Conservation (phyloP, 2,888 invertebrate genomes). For the Strigamia maritima region DNA sequence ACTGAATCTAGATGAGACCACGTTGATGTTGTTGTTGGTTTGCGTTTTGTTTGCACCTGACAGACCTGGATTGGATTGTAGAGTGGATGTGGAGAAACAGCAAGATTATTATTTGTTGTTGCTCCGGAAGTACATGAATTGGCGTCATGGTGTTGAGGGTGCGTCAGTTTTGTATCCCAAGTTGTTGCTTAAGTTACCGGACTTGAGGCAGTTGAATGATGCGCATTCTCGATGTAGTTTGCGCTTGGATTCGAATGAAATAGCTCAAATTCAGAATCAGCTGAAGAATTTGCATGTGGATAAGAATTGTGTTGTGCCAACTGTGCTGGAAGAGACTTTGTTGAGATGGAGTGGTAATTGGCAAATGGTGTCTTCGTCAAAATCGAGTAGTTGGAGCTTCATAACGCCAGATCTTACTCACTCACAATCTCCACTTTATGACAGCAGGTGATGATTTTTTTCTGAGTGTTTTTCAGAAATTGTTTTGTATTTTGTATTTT, state of each 20-base stretch:
- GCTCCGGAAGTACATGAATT: constrained; percentile 50
- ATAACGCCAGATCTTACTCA: not conserved
- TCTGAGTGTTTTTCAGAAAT: too few species aligned
- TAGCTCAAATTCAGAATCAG: constrained; percentile 48
- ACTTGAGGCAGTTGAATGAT: constrained; percentile 52
- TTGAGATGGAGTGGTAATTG: not conserved
- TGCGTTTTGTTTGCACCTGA: constrained; percentile 54
- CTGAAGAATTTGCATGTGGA: constrained; percentile 44
- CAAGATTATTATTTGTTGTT: constrained; percentile 49
- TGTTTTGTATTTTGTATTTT: too few species aligned
- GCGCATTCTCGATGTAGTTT: constrained; percentile 49
- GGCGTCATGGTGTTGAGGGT: constrained; percentile 49
- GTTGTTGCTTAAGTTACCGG: constrained; percentile 53
- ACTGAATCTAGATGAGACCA: constrained; percentile 52
- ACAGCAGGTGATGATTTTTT: not conserved
- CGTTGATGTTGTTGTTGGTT: constrained; percentile 52
- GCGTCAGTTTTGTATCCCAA: constrained; percentile 50
- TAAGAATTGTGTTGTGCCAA: not conserved
- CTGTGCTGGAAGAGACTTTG: not conserved
- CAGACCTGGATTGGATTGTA: constrained; percentile 49
- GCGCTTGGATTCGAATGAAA: constrained; percentile 46
- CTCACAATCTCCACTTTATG: not conserved
- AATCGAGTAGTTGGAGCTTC: not conserved
- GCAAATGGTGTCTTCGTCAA: not conserved
- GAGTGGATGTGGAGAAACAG: constrained; percentile 48